Evolutionary conservation across 2,888 invertebrate species (phyloP).

Genomic region (Quadroppia sp.): DNA sequence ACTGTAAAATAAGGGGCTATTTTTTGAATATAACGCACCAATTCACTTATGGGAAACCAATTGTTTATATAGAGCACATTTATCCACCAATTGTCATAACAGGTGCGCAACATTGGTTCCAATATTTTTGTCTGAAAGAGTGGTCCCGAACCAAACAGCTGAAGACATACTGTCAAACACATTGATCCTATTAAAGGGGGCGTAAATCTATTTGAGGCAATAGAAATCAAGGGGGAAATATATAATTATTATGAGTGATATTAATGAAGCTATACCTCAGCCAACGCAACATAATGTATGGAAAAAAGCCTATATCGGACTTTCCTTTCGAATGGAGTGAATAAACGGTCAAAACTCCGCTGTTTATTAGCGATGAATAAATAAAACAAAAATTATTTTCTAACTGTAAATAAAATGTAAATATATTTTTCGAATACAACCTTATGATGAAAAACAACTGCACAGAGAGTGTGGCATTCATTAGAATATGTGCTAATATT

Average conservation of each 20-base stretch:
- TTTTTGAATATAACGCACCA: not conserved
- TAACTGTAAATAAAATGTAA: too few species aligned
- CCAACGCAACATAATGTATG: slow-evolving; percentile 21
- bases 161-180: slow-evolving; percentile 29
- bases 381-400: too few species aligned
- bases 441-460: slow-evolving; percentile 34
- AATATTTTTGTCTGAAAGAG: slow-evolving; percentile 35
- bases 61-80: slow-evolving; percentile 32
- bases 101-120: not conserved
- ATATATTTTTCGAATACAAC: not conserved
- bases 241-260: not conserved
- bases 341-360: slow-evolving; percentile 35
- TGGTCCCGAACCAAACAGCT: slow-evolving; percentile 35
- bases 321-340: slow-evolving; percentile 4
- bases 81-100: slow-evolving; percentile 41
- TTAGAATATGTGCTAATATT: not conserved
- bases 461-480: slow-evolving; percentile 32
- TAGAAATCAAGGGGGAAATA: not conserved
- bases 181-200: slow-evolving; percentile 38
- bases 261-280: not conserved
- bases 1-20: not conserved
- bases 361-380: not conserved
- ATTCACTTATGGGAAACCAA: slow-evolving; percentile 9
- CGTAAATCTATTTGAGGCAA: too few species aligned
- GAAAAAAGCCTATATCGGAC: not conserved